Base-by-base conservation (phyloP, 2,797 vertebrate genomes). In the Neoniphon sammara region DNA sequence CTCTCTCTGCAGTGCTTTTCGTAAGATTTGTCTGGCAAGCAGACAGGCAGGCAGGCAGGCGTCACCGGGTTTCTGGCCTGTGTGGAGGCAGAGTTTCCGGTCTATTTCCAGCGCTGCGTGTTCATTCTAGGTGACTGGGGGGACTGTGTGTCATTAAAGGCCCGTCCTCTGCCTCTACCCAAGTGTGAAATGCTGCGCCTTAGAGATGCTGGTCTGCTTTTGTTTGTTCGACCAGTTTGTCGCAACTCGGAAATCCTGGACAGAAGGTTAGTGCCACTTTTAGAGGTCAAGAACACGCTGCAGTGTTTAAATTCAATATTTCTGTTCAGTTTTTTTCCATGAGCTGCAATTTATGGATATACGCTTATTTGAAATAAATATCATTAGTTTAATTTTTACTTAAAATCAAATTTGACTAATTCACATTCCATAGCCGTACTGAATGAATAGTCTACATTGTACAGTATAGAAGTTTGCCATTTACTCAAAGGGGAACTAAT, bases 401-500 rank as follows among this genome's bases (percentile, higher is more conserved):
- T 52, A 1, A 21, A 50, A 7, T 23, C 20, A 21, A 20, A 52
- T 75, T 72, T 72, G 58, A 66, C 60, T 39, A 42, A 68, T 70
- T 59, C 58, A 54, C 49, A 58, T 49, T 18, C 23, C 23, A 58
- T 23, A 1, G 61, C 18, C 72, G 65, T 61, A 68, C 65, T 73
- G 66, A 72, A 69, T 57, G 56, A 75, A 44, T 52, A 27, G 25
- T 27, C 25, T 27, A 27, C 31, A 50, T 42, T 59, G 49, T 63
- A 36, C 64, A 7, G 42, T 49, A 46, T 55, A 83, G 87, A 89
- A 78, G 92, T 93, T 95, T 90, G 91, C 95, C 94, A 93, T 94
- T 94, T 94, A 94, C 93, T 94, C 93, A 93, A 94, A 93, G 95
- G 94, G 96, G 94, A 95, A 92, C 92, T 90, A 92, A 89, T 93